Evolutionary conservation across 2,888 invertebrate species (phyloP).

Genomic region (Yponomeuta plumbellus): DNA sequence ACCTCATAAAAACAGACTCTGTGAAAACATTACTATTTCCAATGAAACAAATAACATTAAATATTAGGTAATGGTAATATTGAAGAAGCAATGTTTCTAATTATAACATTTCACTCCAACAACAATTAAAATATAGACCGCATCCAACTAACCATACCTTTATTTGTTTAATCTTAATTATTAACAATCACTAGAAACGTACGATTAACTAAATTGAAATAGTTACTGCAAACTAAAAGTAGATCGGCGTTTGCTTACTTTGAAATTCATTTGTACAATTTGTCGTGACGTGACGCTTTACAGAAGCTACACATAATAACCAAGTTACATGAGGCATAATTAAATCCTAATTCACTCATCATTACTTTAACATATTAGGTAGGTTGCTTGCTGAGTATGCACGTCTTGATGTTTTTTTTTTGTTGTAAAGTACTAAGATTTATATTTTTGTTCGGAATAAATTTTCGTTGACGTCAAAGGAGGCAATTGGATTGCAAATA

Average conservation of each 20-base stretch:
- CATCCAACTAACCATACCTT: constrained; percentile 41
- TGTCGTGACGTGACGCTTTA: constrained; percentile 1
- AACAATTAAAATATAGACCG: constrained; percentile 61
- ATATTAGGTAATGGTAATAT: constrained; percentile 20
- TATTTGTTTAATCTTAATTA: constrained; percentile 2
- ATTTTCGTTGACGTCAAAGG: constrained; percentile 3
- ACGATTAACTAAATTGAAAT: constrained; percentile 1
- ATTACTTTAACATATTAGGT: background rate
- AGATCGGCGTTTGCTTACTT: background rate
- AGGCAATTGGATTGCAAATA: background rate
- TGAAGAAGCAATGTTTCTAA: constrained; percentile 45
- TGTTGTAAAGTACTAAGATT: constrained; percentile 29
- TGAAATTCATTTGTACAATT: constrained; percentile 7
- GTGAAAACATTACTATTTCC: constrained; percentile 49
- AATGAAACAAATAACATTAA: constrained; percentile 22
- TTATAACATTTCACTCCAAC: constrained; percentile 55
- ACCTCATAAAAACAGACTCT: constrained; percentile 49
- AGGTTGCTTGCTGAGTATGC: background rate
- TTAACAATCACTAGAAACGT: constrained; percentile 10
- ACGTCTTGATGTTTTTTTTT: too few species aligned
- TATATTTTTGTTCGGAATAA: constrained; percentile 38
- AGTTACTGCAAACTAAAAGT: background rate
- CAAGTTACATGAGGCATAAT: constrained; percentile 12
- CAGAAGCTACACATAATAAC: background rate
- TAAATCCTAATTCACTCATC: constrained; percentile 17